Evolutionary conservation across 2,888 invertebrate genomes (phyloP).

Genomic region (Spodoptera exigua): DNA sequence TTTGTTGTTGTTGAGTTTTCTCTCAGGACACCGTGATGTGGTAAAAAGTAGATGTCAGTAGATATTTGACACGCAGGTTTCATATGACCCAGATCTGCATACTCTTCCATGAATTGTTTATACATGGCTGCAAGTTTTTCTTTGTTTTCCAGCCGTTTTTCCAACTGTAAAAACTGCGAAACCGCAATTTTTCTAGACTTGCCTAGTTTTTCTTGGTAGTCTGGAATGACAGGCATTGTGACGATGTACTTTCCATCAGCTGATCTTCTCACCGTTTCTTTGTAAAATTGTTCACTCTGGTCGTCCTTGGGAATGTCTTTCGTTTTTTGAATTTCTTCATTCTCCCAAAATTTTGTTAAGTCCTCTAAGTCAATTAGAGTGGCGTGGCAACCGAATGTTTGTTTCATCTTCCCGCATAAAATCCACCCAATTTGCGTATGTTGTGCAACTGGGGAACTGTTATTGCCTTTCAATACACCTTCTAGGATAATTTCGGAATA

Average conservation of each 20-base stretch:
- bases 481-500: conserved; percentile 3
- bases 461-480: not conserved
- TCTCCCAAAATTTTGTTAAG: conserved; percentile 11
- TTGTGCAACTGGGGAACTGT: conserved; percentile 8
- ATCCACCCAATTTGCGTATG: conserved; percentile 20
- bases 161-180: conserved; percentile 24
- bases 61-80: conserved; percentile 4
- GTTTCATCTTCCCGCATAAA: not conserved
- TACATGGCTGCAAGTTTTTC: not conserved
- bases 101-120: conserved; percentile 9
- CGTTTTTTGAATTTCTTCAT: not conserved
- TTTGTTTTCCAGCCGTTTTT: conserved; percentile 9
- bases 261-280: conserved; percentile 13
- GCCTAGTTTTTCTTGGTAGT: conserved; percentile 30
- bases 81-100: conserved; percentile 9
- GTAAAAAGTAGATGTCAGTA: not conserved
- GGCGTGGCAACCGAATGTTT: conserved; percentile 5
- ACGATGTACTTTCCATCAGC: conserved; percentile 39
- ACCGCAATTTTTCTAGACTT: conserved; percentile 25
- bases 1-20: conserved; percentile 8
- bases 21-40: conserved; percentile 5
- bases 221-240: conserved; percentile 26
- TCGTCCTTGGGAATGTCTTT: conserved; percentile 12
- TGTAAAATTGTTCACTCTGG: conserved; percentile 32
- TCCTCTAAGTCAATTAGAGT: not conserved